Percentiles rank a stretch among this genome's conserved stretches.
phyloP scores from a whole-genome alignment of 1,140 invertebrate genomes.

The Hirudo medicinalis region DNA sequence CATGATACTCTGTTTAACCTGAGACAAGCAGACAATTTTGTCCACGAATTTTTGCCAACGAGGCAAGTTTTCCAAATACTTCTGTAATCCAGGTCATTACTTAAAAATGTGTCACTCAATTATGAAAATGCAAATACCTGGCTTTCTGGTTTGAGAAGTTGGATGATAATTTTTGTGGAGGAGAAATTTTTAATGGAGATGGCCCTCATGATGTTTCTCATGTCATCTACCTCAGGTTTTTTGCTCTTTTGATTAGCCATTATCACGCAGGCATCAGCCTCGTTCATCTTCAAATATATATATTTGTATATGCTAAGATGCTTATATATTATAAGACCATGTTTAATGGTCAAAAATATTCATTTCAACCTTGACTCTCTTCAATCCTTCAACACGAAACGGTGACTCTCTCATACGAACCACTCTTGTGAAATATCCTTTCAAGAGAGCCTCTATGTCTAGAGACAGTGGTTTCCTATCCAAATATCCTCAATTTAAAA shows the following conservation, averaged over 20 bases:
- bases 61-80: conserved; percentile 72
- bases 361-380: conserved; percentile 3
- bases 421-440: not conserved
- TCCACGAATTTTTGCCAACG: conserved; percentile 95
- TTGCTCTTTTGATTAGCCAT: conserved; percentile 92
- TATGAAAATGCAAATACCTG: conserved; percentile 53
- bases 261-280: conserved; percentile 91
- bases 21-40: conserved; percentile 60
- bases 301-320: not conserved
- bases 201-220: conserved; percentile 91
- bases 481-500: not conserved
- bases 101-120: not conserved
- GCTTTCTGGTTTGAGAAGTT: conserved; percentile 95
- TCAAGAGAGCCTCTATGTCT: not conserved
- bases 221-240: conserved; percentile 83
- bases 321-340: not conserved
- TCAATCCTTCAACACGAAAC: conserved; percentile 3
- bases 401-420: not conserved
- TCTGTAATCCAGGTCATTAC: conserved; percentile 42
- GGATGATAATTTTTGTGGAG: conserved; percentile 62
- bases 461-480: not conserved
- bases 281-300: conserved; percentile 68
- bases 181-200: conserved; percentile 96
- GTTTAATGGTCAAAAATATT: too few relatives aligned
- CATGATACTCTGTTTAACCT: conserved; percentile 87